phyloP scores from a whole-genome alignment of 2,888 invertebrate genomes.

The Acleris cristana region DNA sequence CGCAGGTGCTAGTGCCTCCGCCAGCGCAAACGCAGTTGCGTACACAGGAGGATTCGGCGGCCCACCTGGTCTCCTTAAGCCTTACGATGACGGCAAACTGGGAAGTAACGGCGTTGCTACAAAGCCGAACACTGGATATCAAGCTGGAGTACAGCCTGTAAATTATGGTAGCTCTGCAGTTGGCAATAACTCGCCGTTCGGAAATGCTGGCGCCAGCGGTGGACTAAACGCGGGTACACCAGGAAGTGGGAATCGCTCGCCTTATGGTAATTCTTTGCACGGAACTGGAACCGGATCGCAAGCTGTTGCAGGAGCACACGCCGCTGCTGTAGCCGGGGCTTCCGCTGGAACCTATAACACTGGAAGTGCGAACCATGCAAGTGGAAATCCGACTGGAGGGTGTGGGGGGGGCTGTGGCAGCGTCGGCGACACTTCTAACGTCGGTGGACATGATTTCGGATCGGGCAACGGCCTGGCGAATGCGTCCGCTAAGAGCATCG shows the following conservation, averaged over 20 bases:
- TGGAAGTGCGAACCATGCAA: conserved; percentile 41
- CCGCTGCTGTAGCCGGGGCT: conserved; percentile 53
- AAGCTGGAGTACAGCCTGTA: conserved; percentile 13
- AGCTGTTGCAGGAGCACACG: conserved; percentile 49
- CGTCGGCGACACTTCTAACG: conserved; percentile 45
- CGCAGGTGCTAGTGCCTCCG: conserved; percentile 48
- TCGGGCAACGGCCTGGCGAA: conserved; percentile 41
- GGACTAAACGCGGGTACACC: conserved; percentile 36
- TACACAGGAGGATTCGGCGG: conserved; percentile 76
- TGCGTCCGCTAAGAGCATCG: conserved; percentile 59
- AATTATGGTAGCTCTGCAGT: conserved; percentile 15
- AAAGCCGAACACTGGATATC: conserved; percentile 17
- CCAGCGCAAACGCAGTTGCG: conserved; percentile 56
- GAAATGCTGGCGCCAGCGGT: conserved; percentile 28
- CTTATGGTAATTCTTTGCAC: conserved; percentile 39
- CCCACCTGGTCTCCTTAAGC: conserved; percentile 70
- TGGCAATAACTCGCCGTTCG: conserved; percentile 17
- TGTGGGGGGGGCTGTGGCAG: conserved; percentile 56
- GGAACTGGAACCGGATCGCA: conserved; percentile 40
- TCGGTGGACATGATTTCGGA: conserved; percentile 39
- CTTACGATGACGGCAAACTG: conserved; percentile 62
- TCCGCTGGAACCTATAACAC: conserved; percentile 46
- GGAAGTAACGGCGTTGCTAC: conserved; percentile 14
- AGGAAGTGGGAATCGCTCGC: conserved; percentile 39
- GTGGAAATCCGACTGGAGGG: conserved; percentile 46